Evolutionary conservation across 2,113 vertebrate species (phyloP).

Genomic region (Bostrychus sinensis): DNA sequence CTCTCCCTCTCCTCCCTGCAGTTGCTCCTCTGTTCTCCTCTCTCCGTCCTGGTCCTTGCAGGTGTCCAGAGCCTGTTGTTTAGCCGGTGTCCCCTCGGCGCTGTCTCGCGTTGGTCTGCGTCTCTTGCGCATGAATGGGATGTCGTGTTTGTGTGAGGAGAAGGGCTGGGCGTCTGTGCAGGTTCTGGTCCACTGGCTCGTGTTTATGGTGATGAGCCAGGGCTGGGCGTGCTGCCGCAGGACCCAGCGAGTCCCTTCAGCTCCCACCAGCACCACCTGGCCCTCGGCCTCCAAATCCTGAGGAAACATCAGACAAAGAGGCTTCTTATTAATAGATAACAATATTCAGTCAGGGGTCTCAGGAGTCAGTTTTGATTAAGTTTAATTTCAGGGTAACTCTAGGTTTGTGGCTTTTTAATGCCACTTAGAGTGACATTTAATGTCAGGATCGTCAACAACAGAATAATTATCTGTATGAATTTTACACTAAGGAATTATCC

Average conservation of each 20-base stretch:
- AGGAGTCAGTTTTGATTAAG: too few species aligned
- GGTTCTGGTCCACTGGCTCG: conserved; percentile 21
- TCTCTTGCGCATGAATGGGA: conserved; percentile 55
- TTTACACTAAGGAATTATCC: too few species aligned
- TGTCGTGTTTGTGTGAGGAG: conserved; percentile 20
- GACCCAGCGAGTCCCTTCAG: conserved; percentile 53
- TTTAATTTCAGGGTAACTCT: too few species aligned
- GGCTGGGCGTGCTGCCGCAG: conserved; percentile 54
- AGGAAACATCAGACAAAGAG: neutral
- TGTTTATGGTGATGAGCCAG: conserved; percentile 62
- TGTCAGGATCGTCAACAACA: too few species aligned
- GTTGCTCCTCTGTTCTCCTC: neutral
- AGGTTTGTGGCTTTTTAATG: too few species aligned
- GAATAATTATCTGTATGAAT: too few species aligned
- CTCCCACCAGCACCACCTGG: conserved; percentile 57
- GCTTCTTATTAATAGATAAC: neutral
- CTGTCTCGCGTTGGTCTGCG: neutral
- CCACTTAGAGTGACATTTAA: too few species aligned
- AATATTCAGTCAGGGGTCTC: neutral
- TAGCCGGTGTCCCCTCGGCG: neutral
- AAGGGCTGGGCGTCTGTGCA: neutral
- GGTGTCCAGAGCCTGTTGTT: conserved; percentile 16
- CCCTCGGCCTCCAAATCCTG: conserved; percentile 61
- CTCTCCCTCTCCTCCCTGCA: conserved; percentile 7
- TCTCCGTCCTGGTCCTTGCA: neutral